phyloP scores from a whole-genome alignment of 2,888 invertebrate species.

The Phengaris alcon region DNA sequence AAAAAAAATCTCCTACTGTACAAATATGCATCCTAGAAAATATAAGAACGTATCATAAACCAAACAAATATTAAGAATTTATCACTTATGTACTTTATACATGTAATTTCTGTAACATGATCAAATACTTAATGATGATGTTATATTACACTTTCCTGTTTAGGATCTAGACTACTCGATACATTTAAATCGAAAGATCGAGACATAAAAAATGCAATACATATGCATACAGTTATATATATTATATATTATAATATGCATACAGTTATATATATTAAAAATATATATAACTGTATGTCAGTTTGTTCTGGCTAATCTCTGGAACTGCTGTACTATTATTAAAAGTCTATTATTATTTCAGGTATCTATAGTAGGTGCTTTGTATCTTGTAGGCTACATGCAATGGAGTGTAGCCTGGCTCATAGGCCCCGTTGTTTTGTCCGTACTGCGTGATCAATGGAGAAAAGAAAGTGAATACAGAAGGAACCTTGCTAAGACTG shows the following conservation, averaged over 20 bases:
- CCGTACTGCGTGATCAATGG: constrained; percentile 89
- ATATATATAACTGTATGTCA: too few species aligned
- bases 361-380: constrained; percentile 85
- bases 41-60: too few species aligned
- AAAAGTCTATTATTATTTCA: constrained; percentile 44
- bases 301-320: too few species aligned
- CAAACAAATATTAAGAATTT: too few species aligned
- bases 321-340: background rate
- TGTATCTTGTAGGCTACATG: constrained; percentile 91
- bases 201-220: background rate
- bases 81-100: background rate
- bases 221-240: too few species aligned
- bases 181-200: background rate
- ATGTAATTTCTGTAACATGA: constrained; percentile 18
- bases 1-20: background rate
- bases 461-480: constrained; percentile 86
- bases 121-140: constrained; percentile 32
- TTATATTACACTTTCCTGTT: constrained; percentile 12
- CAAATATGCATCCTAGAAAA: background rate
- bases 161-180: background rate
- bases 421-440: constrained; percentile 86
- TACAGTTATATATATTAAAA: too few species aligned
- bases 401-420: constrained; percentile 95
- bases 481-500: constrained; percentile 86
- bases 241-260: too few species aligned